phyloP scores from a whole-genome alignment of 2,113 vertebrate genomes.

The Axis porcinus region DNA sequence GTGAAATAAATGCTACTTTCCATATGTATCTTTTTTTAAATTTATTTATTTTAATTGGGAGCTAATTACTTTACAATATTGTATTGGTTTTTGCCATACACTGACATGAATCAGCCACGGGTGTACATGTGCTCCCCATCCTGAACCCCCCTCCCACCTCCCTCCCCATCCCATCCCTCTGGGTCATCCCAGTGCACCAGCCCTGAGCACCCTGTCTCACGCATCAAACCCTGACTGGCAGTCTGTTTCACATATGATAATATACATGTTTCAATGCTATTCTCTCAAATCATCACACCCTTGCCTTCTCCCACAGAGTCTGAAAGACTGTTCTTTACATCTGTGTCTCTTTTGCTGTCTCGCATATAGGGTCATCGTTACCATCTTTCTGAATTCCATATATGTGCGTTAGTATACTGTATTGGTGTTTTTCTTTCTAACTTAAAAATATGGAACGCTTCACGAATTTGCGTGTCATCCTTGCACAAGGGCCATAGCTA shows the following conservation, averaged over 20 bases:
- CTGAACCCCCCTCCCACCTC: background rate
- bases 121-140: background rate
- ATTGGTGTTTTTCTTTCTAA: background rate
- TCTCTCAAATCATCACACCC: background rate
- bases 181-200: background rate
- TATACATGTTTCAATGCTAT: background rate
- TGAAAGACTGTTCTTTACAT: background rate
- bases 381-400: background rate
- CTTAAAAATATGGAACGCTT: background rate
- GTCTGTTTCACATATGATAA: background rate
- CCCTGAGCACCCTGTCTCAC: background rate
- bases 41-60: background rate
- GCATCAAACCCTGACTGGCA: background rate
- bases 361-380: background rate
- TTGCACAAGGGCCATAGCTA: background rate
- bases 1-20: conserved; percentile 5
- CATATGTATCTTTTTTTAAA: background rate
- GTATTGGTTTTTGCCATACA: background rate
- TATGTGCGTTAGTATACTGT: background rate
- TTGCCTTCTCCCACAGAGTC: background rate
- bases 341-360: background rate
- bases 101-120: background rate
- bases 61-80: background rate
- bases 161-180: background rate
- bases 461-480: background rate